Evolutionary conservation across 2,113 vertebrate species (phyloP), one percentile per base, ranked within the genome.

Genomic region (Tachycineta bicolor): DNA sequence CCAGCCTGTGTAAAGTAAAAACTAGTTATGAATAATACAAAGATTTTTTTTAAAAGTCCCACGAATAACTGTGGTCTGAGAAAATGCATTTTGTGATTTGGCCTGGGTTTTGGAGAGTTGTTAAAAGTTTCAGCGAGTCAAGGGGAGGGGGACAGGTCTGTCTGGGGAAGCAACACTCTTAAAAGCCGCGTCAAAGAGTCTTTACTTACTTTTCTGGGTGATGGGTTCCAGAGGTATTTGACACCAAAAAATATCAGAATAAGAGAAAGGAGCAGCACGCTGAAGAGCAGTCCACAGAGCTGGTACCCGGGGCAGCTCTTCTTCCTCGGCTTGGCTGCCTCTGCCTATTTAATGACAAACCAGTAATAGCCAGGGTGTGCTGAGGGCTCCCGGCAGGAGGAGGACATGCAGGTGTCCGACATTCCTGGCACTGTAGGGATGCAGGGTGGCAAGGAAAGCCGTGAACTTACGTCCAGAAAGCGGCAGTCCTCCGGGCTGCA

Each of bases 191-290:
- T 91, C 50, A 56, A 26, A 69, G 49, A 44, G 22, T 17, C 90
- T 93, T 84, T 92, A 97, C 98, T 98, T 97, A 98, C 98, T 96
- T 98, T 98, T 94, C 97, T 97, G 43, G 98, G 94, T 41, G 95
- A 52, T 49, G 97, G 96, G 6, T 74, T 97, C 98, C 97, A 97
- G 82, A 98, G 97, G 76, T 98, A 96, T 47, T 97, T 98, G 84
- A 97, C 91, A 39, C 97, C 97, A 47, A 97, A 96, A 91, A 98
- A 95, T 10, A 98, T 80, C 87, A 98, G 91, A 49, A 97, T 92
- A 29, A 98, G 93, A 59, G 95, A 96, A 37, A 98, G 22, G 41
- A 96, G 80, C 62, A 98, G 94, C 43, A 93, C 47, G 33, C 97
- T 78, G 52, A 97, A n/a, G 49, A 98, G 89, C 89, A 98, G 69